These are phyloP conservation scores for Galendromus occidentalis DNA, from an alignment of 1,140 invertebrate species.

Conservation along the genomic window DNA sequence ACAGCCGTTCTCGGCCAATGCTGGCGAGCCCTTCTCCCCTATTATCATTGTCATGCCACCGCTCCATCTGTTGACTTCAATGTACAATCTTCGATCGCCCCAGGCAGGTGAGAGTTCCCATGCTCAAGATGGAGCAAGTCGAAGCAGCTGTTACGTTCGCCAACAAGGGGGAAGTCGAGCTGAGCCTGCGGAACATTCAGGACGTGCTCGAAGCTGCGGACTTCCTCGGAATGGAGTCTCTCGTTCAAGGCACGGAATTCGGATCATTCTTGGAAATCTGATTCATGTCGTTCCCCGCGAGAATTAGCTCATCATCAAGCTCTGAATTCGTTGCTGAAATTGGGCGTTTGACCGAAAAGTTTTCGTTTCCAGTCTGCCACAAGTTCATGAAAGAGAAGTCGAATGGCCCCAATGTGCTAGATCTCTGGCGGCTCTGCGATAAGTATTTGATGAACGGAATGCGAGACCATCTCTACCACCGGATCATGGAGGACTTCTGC, in stretches of 20 bases:
- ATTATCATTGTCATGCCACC: neutral
- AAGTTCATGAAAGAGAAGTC: neutral
- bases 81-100: neutral
- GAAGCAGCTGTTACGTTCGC: neutral
- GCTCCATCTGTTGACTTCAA: neutral
- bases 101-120: neutral
- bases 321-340: neutral
- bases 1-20: neutral
- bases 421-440: neutral
- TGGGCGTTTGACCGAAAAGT: too few relatives aligned
- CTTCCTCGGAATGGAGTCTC: neutral
- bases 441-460: neutral
- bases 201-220: slow-evolving; percentile 3
- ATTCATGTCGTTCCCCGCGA: too few relatives aligned
- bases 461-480: neutral
- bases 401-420: neutral
- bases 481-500: neutral
- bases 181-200: neutral
- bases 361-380: neutral
- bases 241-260: neutral
- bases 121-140: neutral
- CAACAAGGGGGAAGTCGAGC: neutral
- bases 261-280: too few relatives aligned
- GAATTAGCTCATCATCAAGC: too few relatives aligned
- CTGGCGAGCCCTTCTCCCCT: neutral